Evolutionary conservation across 1,140 invertebrate species (phyloP), one percentile per base, ranked within the genome.

Genomic region (Lasioglossum baleicum): DNA sequence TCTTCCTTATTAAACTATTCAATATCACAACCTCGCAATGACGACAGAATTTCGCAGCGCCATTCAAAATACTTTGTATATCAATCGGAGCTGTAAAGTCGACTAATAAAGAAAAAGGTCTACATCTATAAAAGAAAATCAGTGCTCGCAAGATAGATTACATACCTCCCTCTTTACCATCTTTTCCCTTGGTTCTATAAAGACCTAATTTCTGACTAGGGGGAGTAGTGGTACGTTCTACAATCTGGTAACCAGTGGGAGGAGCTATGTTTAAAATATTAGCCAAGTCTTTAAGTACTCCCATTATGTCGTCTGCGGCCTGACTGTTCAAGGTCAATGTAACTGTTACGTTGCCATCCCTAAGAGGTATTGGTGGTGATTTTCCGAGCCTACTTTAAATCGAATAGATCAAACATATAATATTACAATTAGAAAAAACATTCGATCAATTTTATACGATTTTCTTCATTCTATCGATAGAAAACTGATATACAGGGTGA

Each of bases 1-100:
- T 97, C 85, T 97, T 98, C 78, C 95, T 93, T 40, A 98, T 96
- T 40, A 96, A 94, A 82, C 96, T 96, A 91, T 96, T 97, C 68
- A 97, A 92, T 83, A 98, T 97, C 17, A 98, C 96, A 66, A 98
- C 96, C 90, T 98, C 97, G 93, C 98, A 99, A 88, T 98, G 97
- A 48, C 96, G 94, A 92, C 98, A 99, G 91, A 98, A 98, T 90
- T 97, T 97, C 0, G 96, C 96, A 10, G 95, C 96, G 61, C 97
- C 97, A 90, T 98, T 97, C 20, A 98, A 92, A 87, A 98, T 96
- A 86, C 96, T 97, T 91, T 98, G 97, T 84, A 98, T 97, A 90
- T 98, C 97, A 76, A 97, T 96, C 26, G 96, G 95, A 44, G 95
- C 95, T 94, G 79, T 56, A 93, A 92, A 81, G 77, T 71, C 51